These are phyloP conservation scores for Eclectus roratus DNA, from an alignment of 2,113 vertebrate genomes.

Conservation along the genomic window DNA sequence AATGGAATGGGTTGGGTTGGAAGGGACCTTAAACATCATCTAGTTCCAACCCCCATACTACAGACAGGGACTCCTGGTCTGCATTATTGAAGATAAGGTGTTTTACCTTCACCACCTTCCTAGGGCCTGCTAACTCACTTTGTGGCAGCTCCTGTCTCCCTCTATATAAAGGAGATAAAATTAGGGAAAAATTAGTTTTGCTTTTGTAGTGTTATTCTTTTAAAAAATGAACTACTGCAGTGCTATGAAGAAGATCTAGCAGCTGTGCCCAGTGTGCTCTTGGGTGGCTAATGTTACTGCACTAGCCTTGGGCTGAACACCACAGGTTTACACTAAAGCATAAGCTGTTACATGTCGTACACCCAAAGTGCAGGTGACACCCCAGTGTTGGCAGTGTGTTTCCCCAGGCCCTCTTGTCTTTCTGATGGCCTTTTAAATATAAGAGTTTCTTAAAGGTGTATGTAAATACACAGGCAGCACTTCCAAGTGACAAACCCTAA, in stretches of 20 bases:
- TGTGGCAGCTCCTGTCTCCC: not conserved
- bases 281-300: not conserved
- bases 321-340: not conserved
- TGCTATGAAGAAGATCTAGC: not conserved
- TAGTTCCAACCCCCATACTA: not conserved
- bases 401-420: not conserved
- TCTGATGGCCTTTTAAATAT: not conserved
- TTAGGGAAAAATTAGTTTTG: not conserved
- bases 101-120: not conserved
- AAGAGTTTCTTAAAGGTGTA: not conserved
- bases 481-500: not conserved
- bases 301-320: not conserved
- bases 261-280: not conserved
- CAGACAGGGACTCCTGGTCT: not conserved
- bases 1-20: not conserved
- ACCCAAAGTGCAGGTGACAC: not conserved
- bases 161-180: not conserved
- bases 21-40: not conserved
- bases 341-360: not conserved
- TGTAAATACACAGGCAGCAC: not conserved
- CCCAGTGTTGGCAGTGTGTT: not conserved
- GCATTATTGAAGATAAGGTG: not conserved
- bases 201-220: not conserved
- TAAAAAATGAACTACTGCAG: not conserved
- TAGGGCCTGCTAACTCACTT: not conserved